Base-by-base conservation (phyloP, 2,113 vertebrate species). In the Triplophysa siluroides region DNA sequence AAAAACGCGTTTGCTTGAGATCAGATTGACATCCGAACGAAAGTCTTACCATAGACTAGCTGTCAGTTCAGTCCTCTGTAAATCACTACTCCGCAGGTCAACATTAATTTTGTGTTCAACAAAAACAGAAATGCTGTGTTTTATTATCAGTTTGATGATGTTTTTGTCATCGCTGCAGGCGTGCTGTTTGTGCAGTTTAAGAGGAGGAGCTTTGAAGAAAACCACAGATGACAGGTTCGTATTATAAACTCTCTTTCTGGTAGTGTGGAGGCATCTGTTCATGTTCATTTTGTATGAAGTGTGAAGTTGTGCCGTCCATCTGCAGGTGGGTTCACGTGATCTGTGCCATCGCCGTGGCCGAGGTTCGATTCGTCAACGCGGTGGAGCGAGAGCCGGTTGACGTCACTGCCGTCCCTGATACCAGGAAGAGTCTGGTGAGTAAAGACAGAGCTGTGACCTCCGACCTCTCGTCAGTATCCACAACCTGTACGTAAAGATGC, bases 311-410 rank as follows among this genome's bases (percentile, higher is more conserved):
- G n/a, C n/a, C 9, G 19, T 2, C 8, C 2, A 16, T 88, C 23
- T 60, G 23, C 86, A 99, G 98, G 85, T 99, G 98, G 98, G 93
- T 97, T 52, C 98, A 99, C 0, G 90, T 99, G 4, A 94, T 98
- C 87, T 99, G 98, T 72, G 96, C 96, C 21, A 95, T 99, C 0
- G 96, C 95, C 0, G 95, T 99, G 64, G 93, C 97, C 0, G 98
- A 99, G 88, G 97, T 92, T 61, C 95, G 93, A 14, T 99, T 99
- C 61, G 87, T 98, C 81, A 96, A 93, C 0, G 92, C 94, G 38
- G 91, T 94, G 0, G 94, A 97, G 73, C 93, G 97, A 79, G 95
- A 96, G 58, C 97, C 96, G 0, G 97, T 99, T 81, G 97, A 99
- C 1, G 91, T 98, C 87, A 94, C 88, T 0, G 92, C 91, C 26